Evolutionary conservation across 2,113 vertebrate genomes (phyloP).

Genomic region (Phoenicopterus ruber): DNA sequence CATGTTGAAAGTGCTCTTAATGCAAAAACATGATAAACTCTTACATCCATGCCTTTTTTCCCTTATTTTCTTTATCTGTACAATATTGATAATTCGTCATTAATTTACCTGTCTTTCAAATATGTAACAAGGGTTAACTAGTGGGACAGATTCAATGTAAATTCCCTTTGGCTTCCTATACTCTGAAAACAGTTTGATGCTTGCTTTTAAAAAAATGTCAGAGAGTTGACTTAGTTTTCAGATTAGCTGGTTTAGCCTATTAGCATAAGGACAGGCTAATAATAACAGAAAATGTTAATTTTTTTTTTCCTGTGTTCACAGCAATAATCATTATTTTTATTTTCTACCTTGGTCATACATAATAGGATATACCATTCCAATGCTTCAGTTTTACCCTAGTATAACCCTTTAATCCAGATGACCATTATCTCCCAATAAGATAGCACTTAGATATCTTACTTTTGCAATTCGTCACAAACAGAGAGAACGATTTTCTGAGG

Average conservation of each 20-base stretch:
- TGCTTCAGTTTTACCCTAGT: not conserved
- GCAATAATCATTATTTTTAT: not conserved
- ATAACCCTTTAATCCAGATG: not conserved
- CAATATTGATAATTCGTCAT: not conserved
- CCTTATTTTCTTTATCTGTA: not conserved
- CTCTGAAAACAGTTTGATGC: not conserved
- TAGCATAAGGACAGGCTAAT: not conserved
- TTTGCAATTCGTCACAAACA: not conserved
- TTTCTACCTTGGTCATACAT: not conserved
- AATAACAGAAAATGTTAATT: not conserved
- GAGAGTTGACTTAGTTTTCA: not conserved
- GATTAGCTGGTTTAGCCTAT: not conserved
- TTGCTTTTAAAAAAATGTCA: not conserved
- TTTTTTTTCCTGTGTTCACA: not conserved
- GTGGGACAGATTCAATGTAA: not conserved
- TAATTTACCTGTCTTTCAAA: not conserved
- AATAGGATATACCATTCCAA: not conserved
- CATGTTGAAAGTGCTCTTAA: not conserved
- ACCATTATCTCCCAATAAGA: not conserved
- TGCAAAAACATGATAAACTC: not conserved
- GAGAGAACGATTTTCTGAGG: not conserved
- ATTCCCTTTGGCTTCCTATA: not conserved
- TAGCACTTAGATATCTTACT: not conserved
- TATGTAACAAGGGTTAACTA: not conserved
- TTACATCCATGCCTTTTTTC: not conserved